Evolutionary conservation across 2,888 invertebrate species (phyloP).

Genomic region (Lutraria lutraria): DNA sequence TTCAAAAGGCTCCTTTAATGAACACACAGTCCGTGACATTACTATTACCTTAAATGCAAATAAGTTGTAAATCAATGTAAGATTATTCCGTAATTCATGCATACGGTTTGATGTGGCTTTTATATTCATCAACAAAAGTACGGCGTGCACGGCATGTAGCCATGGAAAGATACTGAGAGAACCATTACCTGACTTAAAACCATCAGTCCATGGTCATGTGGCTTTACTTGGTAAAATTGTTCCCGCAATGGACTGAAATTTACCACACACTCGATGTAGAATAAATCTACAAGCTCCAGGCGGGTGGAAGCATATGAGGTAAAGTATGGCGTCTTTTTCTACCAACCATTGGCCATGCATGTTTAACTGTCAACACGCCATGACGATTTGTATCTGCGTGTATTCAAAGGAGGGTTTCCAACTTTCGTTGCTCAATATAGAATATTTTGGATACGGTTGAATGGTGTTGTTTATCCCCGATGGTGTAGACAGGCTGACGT

Average conservation of each 20-base stretch:
- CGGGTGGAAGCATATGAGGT: no score
- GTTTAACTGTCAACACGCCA: no score
- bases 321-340: no score
- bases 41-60: slow-evolving; percentile 44
- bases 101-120: slow-evolving; percentile 23
- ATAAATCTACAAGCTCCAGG: neutral
- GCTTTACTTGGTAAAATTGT: neutral
- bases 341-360: no score
- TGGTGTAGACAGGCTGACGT: neutral
- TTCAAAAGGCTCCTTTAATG: slow-evolving; percentile 45
- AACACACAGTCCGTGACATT: slow-evolving; percentile 47
- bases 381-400: no score
- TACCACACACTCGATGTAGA: neutral
- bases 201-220: neutral
- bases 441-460: neutral
- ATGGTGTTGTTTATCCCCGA: neutral
- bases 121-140: slow-evolving; percentile 15
- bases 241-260: neutral
- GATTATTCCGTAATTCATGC: slow-evolving; percentile 45
- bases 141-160: neutral
- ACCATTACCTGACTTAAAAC: neutral
- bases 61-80: slow-evolving; percentile 42
- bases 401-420: neutral
- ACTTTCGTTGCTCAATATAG: neutral
- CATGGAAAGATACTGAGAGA: neutral